phyloP scores from a whole-genome alignment of 1,140 invertebrate species.

The Bombus huntii region DNA sequence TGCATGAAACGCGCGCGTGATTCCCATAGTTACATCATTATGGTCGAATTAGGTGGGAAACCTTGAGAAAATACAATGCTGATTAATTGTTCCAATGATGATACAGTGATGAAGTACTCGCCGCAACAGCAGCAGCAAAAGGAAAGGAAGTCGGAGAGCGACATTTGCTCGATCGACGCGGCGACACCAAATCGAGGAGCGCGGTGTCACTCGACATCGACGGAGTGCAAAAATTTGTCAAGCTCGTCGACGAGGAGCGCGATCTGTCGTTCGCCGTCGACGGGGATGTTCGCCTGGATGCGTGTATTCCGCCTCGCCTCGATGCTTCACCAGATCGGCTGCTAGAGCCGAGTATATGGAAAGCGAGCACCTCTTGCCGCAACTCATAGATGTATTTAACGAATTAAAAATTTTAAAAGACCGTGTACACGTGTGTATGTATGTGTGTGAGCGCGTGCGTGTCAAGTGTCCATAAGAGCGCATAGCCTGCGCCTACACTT shows the following conservation, averaged over 20 bases:
- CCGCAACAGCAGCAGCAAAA: slow-evolving; percentile 79
- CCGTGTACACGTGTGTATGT: slow-evolving; percentile 38
- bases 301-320: slow-evolving; percentile 79
- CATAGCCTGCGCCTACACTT: not conserved
- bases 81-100: slow-evolving; percentile 30
- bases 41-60: not conserved
- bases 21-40: slow-evolving; percentile 12
- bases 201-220: slow-evolving; percentile 32
- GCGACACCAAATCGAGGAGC: slow-evolving; percentile 67
- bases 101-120: slow-evolving; percentile 78
- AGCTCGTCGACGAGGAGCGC: slow-evolving; percentile 59
- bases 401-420: slow-evolving; percentile 27
- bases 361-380: slow-evolving; percentile 6
- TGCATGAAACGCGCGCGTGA: not conserved
- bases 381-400: slow-evolving; percentile 51
- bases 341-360: slow-evolving; percentile 63
- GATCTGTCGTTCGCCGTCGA: slow-evolving; percentile 65
- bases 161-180: slow-evolving; percentile 72
- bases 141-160: slow-evolving; percentile 79
- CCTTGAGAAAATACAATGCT: not conserved
- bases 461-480: not conserved
- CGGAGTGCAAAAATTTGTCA: slow-evolving; percentile 56
- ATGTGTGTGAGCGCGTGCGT: not conserved
- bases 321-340: slow-evolving; percentile 78
- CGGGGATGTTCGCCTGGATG: slow-evolving; percentile 81